phyloP scores from a whole-genome alignment of 2,113 vertebrate genomes.

The Lipotes vexillifer region DNA sequence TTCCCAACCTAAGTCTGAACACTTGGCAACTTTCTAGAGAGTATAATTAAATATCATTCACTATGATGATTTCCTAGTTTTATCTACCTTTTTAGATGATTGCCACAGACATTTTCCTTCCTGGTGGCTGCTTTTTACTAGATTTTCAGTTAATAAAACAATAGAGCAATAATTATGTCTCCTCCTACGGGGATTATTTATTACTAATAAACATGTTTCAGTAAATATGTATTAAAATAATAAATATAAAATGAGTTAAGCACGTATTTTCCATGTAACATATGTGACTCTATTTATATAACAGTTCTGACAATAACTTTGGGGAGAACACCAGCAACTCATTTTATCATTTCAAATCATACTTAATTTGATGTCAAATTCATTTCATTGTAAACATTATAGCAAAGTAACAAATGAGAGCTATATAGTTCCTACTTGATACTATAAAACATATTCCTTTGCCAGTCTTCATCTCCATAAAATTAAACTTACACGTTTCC shows the following conservation, averaged over 20 bases:
- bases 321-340: neutral
- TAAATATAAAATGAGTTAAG: neutral
- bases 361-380: neutral
- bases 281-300: neutral
- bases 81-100: slow-evolving; percentile 15
- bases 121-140: neutral
- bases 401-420: neutral
- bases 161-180: neutral
- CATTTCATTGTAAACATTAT: slow-evolving; percentile 10
- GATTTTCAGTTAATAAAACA: slow-evolving; percentile 19
- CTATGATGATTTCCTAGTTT: slow-evolving; percentile 10
- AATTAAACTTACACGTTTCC: neutral
- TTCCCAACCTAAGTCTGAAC: slow-evolving; percentile 37
- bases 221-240: neutral
- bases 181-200: neutral
- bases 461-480: neutral
- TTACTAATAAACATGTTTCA: neutral
- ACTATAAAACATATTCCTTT: slow-evolving; percentile 2
- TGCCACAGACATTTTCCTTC: neutral
- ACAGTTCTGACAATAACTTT: neutral
- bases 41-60: slow-evolving; percentile 24
- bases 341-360: slow-evolving; percentile 22
- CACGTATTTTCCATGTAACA: neutral
- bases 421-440: neutral
- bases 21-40: neutral